A percentile compares a stretch with the other conserved stretches of the same genome.
Evolutionary conservation across 2,797 vertebrate species (phyloP).

Genomic region (Muscicapa comitata): DNA sequence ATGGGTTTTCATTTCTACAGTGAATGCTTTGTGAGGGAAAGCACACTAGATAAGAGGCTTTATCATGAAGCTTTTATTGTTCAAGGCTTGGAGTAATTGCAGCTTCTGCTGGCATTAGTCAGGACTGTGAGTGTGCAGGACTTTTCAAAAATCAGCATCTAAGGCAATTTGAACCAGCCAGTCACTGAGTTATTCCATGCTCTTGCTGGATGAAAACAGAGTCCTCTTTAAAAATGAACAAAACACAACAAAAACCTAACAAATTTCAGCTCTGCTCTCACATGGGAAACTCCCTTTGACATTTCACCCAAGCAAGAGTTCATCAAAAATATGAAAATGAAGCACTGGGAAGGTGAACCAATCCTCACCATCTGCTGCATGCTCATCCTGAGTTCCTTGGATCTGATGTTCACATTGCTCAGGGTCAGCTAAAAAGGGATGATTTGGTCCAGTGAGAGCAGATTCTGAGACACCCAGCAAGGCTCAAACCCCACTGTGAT

Average conservation of each 20-base stretch:
- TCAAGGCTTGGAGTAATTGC: slow-evolving; percentile 2
- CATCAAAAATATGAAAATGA: not conserved
- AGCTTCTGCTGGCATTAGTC: not conserved
- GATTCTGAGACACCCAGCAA: not conserved
- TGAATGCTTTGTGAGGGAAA: not conserved
- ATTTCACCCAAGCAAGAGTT: not conserved
- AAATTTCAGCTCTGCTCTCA: not conserved
- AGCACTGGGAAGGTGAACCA: not conserved
- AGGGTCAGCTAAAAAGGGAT: not conserved
- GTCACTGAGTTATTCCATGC: not conserved
- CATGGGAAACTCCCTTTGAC: not conserved
- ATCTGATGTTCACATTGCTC: not conserved
- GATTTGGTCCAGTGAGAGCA: not conserved
- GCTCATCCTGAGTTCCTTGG: accelerated
- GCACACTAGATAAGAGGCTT: not conserved
- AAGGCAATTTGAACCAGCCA: not conserved
- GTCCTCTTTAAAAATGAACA: not conserved
- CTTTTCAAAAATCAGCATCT: not conserved
- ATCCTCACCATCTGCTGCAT: not conserved
- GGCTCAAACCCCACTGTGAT: not conserved
- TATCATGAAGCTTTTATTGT: not conserved
- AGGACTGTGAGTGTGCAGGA: not conserved
- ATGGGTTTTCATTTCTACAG: not conserved
- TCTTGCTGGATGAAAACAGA: not conserved
- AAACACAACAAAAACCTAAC: not conserved